These are phyloP conservation scores for Centrocercus urophasianus DNA, from an alignment of 2,113 vertebrate species.

Conservation along the genomic window DNA sequence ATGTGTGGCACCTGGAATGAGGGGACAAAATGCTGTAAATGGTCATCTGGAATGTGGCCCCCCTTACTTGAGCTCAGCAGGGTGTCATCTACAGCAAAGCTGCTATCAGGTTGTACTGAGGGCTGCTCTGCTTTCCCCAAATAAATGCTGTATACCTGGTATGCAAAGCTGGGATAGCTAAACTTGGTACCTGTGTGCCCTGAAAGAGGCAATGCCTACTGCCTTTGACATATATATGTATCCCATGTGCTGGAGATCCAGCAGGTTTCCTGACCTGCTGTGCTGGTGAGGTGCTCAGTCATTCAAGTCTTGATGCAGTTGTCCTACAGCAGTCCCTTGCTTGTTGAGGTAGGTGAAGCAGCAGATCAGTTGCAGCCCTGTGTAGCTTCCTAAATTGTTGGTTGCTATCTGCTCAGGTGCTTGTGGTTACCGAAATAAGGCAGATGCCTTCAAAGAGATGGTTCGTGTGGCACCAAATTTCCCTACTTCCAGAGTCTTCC, in stretches of 20 bases:
- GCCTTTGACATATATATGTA: not conserved
- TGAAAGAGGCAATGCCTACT: not conserved
- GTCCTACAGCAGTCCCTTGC: not conserved
- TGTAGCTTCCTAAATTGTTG: not conserved
- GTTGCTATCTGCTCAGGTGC: not conserved
- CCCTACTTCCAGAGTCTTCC: not conserved
- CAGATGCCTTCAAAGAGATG: no score
- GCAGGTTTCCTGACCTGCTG: not conserved
- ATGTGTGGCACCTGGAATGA: not conserved
- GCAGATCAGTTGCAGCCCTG: not conserved
- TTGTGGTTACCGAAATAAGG: not conserved
- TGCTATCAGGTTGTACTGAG: not conserved
- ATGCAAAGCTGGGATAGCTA: not conserved
- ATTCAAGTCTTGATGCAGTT: not conserved
- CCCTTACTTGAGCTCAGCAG: not conserved
- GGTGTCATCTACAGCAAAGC: not conserved
- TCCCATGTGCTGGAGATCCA: not conserved
- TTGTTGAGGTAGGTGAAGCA: not conserved
- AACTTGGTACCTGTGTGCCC: not conserved
- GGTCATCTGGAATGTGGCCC: not conserved
- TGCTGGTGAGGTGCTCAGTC: not conserved
- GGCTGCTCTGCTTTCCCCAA: not conserved
- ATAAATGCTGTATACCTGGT: not conserved
- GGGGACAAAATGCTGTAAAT: not conserved
- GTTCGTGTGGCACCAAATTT: not conserved